Evolutionary conservation across 2,888 invertebrate genomes (phyloP).

Genomic region (Agonum fuliginosum): DNA sequence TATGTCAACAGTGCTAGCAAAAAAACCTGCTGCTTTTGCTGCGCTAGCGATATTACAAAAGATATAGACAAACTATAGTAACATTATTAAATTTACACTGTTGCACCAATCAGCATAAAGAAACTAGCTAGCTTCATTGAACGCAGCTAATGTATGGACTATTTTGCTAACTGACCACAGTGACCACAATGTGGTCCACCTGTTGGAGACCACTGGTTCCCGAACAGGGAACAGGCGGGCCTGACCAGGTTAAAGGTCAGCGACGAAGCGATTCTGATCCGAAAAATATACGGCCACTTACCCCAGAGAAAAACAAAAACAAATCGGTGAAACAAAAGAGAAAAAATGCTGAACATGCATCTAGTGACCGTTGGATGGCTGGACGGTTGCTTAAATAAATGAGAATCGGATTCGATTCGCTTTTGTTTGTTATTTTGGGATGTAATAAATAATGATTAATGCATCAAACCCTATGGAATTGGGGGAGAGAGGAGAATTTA

Average conservation of each 20-base stretch:
- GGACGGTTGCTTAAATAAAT: slow-evolving; percentile 39
- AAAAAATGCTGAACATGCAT: slow-evolving; percentile 27
- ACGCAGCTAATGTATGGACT: too few relatives aligned
- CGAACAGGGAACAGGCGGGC: slow-evolving; percentile 30
- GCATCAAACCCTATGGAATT: not conserved
- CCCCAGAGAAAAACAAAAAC: slow-evolving; percentile 16
- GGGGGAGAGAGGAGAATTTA: too few relatives aligned
- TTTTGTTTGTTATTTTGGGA: slow-evolving; percentile 35
- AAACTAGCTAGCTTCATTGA: too few relatives aligned
- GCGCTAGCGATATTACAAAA: too few relatives aligned
- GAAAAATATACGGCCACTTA: slow-evolving; percentile 16
- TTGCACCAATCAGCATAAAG: too few relatives aligned
- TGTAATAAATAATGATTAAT: slow-evolving; percentile 35
- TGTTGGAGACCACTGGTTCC: slow-evolving; percentile 15
- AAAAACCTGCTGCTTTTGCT: too few relatives aligned
- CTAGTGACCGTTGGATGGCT: slow-evolving; percentile 20
- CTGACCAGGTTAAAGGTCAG: slow-evolving; percentile 26
- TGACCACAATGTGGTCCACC: too few relatives aligned
- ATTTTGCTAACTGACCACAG: too few relatives aligned
- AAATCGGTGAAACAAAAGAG: slow-evolving; percentile 15
- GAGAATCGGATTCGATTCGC: slow-evolving; percentile 31
- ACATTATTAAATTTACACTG: too few relatives aligned
- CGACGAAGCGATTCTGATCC: slow-evolving; percentile 10
- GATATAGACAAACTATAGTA: too few relatives aligned
- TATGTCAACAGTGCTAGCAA: too few relatives aligned